Conservation (phyloP, 2,888 invertebrate species). For the Cantharis rufa region DNA sequence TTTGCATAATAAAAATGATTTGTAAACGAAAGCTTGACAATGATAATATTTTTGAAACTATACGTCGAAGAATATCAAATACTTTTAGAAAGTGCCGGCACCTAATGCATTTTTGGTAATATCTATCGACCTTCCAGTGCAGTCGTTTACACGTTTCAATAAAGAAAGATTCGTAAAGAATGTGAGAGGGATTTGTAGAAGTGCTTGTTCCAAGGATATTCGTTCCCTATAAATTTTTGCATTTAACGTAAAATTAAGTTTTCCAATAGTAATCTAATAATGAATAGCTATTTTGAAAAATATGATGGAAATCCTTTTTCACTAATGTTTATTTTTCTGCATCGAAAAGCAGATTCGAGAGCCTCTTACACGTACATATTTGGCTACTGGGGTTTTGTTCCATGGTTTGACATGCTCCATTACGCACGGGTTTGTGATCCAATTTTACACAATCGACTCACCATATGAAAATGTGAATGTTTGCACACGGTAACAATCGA, state of each 20-base stretch:
- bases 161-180: neutral
- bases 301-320: neutral
- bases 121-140: neutral
- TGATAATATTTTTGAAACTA: neutral
- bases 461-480: conserved; percentile 22
- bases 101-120: neutral
- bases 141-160: neutral
- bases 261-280: no score
- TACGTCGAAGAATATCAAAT: neutral
- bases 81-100: neutral
- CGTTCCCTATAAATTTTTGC: neutral
- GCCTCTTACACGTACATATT: conserved; percentile 20
- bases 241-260: neutral
- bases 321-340: neutral
- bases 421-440: conserved; percentile 30
- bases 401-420: conserved; percentile 30
- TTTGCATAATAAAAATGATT: neutral
- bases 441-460: conserved; percentile 26
- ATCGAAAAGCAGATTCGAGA: conserved; percentile 3
- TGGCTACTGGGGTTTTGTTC: conserved; percentile 24
- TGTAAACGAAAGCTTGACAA: neutral
- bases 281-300: neutral
- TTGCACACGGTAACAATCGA: conserved; percentile 14
- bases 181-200: neutral
- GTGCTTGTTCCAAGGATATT: neutral